Evolutionary conservation across 1,140 invertebrate species (phyloP).

Genomic region (Papilio polytes): DNA sequence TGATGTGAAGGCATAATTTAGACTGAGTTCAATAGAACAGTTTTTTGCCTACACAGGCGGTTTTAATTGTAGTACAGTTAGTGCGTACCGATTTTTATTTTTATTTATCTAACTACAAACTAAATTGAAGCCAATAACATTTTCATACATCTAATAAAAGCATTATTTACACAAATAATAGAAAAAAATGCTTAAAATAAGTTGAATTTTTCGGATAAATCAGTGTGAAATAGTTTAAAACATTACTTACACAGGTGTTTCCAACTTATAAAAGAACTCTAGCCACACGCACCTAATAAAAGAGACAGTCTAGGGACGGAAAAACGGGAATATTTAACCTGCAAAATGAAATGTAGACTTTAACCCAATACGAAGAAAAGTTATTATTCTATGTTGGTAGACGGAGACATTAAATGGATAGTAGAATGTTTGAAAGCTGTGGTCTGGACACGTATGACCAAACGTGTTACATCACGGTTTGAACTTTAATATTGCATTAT

Average conservation of each 20-base stretch:
- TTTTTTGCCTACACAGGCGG: too few species aligned
- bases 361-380: neutral
- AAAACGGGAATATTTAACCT: neutral
- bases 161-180: too few species aligned
- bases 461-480: neutral
- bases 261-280: neutral
- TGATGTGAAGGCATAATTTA: too few species aligned
- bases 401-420: neutral
- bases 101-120: too few species aligned
- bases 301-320: neutral
- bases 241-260: neutral
- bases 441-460: constrained; percentile 4
- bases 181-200: neutral
- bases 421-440: neutral
- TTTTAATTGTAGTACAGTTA: too few species aligned
- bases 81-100: too few species aligned
- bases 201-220: neutral
- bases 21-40: too few species aligned
- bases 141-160: too few species aligned
- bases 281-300: constrained; percentile 1
- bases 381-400: neutral
- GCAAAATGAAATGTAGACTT: neutral
- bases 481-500: constrained; percentile 10
- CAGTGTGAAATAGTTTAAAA: neutral
- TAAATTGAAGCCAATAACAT: too few species aligned